Conservation (phyloP, 2,797 vertebrate species). For the Tiaroga cobitis region DNA sequence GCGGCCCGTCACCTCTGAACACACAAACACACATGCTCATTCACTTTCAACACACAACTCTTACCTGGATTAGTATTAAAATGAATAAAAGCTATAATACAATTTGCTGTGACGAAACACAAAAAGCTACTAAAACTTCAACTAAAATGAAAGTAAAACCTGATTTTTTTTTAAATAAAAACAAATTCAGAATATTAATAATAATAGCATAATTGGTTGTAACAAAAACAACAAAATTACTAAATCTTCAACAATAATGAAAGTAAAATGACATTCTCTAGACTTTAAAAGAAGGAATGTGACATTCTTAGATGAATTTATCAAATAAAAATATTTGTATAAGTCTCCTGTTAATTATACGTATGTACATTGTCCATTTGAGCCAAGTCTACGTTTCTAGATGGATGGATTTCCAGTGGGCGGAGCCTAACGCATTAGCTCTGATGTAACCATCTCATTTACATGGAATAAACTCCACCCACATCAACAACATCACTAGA, state of each 20-base stretch:
- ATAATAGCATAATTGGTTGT: neutral
- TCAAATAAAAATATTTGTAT: neutral
- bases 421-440: neutral
- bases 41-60: neutral
- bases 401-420: neutral
- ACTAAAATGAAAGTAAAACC: neutral
- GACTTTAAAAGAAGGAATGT: neutral
- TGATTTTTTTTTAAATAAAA: neutral
- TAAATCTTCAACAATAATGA: neutral
- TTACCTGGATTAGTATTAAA: neutral
- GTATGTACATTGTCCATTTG: neutral
- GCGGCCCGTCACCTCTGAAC: conserved; percentile 10
- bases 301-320: neutral
- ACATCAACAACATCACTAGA: neutral
- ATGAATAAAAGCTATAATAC: neutral
- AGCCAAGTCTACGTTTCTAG: neutral
- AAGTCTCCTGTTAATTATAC: neutral
- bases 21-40: conserved; percentile 6
- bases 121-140: neutral
- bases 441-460: neutral
- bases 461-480: neutral
- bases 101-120: neutral
- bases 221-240: neutral
- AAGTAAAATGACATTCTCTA: neutral
- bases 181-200: neutral